Evolutionary conservation across 2,113 vertebrate species (phyloP).

Genomic region (Ophiodon elongatus): DNA sequence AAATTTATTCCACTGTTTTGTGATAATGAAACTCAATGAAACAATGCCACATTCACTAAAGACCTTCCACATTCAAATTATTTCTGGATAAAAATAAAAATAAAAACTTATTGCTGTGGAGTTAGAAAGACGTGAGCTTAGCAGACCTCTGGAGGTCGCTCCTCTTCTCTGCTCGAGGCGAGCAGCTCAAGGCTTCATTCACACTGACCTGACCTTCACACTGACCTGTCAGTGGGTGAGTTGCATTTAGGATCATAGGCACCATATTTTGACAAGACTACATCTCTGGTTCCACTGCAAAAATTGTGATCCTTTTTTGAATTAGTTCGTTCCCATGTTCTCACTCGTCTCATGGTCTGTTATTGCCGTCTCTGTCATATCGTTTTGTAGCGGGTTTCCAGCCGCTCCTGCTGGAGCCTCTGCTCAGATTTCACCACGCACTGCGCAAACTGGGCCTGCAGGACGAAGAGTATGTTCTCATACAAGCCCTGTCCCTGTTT

Average conservation of each 20-base stretch:
- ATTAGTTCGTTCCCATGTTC: neutral
- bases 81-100: no score
- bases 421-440: constrained; percentile 85
- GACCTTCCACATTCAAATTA: neutral
- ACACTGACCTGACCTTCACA: no score
- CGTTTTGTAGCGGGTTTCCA: constrained; percentile 84
- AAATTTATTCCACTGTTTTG: neutral
- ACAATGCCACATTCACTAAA: neutral
- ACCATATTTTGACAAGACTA: no score
- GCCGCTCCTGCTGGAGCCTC: constrained; percentile 83
- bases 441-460: constrained; percentile 82
- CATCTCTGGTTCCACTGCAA: neutral
- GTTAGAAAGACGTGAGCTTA: neutral
- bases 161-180: no score
- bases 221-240: no score
- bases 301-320: neutral
- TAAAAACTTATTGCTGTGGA: no score
- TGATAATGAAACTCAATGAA: no score
- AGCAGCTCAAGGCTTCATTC: no score
- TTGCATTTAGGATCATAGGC: neutral
- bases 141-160: neutral
- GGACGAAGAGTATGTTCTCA: constrained; percentile 70
- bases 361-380: neutral
- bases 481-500: constrained; percentile 68
- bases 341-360: neutral